These are phyloP conservation scores for Centropyge bicolor DNA, from an alignment of 2,797 vertebrate species.

Conservation along the genomic window DNA sequence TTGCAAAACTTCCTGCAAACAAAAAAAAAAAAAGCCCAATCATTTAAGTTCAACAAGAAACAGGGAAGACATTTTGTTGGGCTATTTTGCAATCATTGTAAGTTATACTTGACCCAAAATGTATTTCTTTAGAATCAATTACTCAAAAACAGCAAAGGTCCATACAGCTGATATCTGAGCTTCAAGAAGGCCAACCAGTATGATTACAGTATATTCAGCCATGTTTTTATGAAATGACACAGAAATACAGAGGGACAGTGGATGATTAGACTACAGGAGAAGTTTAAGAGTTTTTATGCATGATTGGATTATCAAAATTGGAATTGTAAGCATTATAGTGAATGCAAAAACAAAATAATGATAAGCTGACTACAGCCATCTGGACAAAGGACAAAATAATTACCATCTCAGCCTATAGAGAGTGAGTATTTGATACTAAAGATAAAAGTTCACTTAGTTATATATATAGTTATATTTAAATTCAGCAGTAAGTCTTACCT, in stretches of 20 bases:
- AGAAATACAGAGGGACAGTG: background rate
- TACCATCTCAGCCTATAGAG: background rate
- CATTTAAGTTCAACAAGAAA: background rate
- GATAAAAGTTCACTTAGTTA: background rate
- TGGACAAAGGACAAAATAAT: background rate
- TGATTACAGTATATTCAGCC: background rate
- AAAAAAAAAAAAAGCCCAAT: constrained; percentile 14
- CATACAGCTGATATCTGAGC: background rate
- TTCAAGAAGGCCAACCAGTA: background rate
- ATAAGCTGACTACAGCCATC: background rate
- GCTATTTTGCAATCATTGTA: background rate
- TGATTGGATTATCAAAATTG: background rate
- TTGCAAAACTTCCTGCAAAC: constrained; percentile 93
- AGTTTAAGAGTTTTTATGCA: background rate
- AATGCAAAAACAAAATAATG: background rate
- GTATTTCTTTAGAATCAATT: constrained; percentile 1
- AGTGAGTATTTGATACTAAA: background rate
- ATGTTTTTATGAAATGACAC: background rate
- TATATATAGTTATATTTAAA: background rate
- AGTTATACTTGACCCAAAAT: background rate
- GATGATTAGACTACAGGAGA: background rate
- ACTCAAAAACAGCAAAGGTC: background rate
- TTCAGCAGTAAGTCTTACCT: constrained; percentile 83
- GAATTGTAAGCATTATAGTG: background rate
- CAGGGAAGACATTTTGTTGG: background rate